Evolutionary conservation across 2,888 invertebrate genomes (phyloP).

Genomic region (Halocaridina rubra): DNA sequence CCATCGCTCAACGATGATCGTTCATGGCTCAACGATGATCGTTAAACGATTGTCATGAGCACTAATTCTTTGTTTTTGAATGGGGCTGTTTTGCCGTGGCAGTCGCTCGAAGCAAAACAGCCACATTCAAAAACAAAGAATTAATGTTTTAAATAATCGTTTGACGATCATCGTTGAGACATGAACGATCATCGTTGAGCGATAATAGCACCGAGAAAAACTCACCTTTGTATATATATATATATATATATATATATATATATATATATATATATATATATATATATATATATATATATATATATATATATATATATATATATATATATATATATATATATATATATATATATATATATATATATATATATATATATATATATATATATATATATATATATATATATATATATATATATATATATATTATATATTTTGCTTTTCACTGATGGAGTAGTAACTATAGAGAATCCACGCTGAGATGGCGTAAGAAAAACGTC

Average conservation of each 20-base stretch:
- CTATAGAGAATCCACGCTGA: background rate
- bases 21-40: too few relatives aligned
- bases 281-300: background rate
- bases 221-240: background rate
- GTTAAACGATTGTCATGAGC: too few relatives aligned
- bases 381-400: background rate
- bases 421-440: background rate
- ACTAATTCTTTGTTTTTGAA: too few relatives aligned
- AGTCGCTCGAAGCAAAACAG: too few relatives aligned
- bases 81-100: too few relatives aligned
- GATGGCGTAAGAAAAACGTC: background rate
- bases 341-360: background rate
- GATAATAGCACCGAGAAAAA: too few relatives aligned
- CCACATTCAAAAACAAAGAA: too few relatives aligned
- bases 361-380: background rate
- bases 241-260: background rate
- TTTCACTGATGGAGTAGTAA: background rate
- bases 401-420: background rate
- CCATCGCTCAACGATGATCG: too few relatives aligned
- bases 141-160: too few relatives aligned
- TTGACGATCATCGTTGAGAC: too few relatives aligned
- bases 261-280: background rate
- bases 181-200: too few relatives aligned
- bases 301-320: background rate
- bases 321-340: background rate